A percentile compares a stretch with the other conserved stretches of the same genome.
Conservation (phyloP, 2,888 invertebrate species). For the Zaprionus lineosus region DNA sequence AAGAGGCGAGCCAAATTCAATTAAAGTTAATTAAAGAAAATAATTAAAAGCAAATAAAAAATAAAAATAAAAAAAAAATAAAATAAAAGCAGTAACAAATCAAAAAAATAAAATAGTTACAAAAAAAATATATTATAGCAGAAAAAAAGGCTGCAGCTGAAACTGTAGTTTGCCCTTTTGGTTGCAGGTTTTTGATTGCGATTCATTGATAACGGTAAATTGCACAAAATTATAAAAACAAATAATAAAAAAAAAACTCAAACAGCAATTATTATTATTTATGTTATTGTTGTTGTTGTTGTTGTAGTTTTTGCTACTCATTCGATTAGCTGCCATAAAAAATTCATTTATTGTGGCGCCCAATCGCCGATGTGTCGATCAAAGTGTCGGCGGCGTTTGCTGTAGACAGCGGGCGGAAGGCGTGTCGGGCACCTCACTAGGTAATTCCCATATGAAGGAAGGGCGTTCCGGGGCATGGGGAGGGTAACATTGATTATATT, state of each 20-base stretch:
- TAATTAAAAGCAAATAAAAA: conserved; percentile 34
- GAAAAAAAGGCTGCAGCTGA: not conserved
- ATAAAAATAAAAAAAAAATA: not conserved
- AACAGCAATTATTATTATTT: conserved; percentile 16
- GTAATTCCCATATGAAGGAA: too few relatives aligned
- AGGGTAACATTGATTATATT: conserved; percentile 43
- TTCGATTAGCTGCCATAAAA: conserved; percentile 23
- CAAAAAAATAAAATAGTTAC: not conserved
- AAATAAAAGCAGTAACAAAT: not conserved
- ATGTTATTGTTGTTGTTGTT: conserved; percentile 11
- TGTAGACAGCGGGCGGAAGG: conserved; percentile 21
- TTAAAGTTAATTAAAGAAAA: conserved; percentile 46
- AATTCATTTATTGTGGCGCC: conserved; percentile 61
- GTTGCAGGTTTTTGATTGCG: conserved; percentile 32
- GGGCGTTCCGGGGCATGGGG: too few relatives aligned
- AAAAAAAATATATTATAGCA: not conserved
- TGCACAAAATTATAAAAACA: conserved; percentile 2
- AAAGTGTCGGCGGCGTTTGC: conserved; percentile 37
- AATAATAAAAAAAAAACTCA: not conserved
- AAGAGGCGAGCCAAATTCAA: conserved; percentile 35
- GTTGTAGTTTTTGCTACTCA: conserved; percentile 1
- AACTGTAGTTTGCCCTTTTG: conserved; percentile 30
- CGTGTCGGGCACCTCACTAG: not conserved
- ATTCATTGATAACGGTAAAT: conserved; percentile 45
- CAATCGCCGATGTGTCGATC: conserved; percentile 59